Percentiles rank a stretch among this genome's conserved stretches.
These are phyloP conservation scores for Chaetophractus vellerosus DNA, from an alignment of 2,797 vertebrate genomes.

Conservation along the genomic window DNA sequence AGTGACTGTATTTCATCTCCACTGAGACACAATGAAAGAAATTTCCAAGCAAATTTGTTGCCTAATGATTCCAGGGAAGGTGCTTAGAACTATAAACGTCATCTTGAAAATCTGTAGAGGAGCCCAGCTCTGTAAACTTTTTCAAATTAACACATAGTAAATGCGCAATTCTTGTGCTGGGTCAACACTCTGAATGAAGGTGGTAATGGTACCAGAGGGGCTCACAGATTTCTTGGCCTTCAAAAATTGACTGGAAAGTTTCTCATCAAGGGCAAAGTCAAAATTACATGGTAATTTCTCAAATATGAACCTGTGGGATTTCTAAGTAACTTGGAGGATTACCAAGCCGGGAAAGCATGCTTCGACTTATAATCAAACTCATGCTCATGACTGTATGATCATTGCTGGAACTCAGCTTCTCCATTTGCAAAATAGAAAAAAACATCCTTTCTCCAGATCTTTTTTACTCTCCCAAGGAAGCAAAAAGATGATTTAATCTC, in stretches of 20 bases:
- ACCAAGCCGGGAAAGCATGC: constrained; percentile 5
- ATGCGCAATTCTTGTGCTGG: background rate
- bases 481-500: background rate
- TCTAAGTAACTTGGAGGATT: constrained; percentile 45
- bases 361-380: background rate
- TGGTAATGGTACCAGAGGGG: background rate
- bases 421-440: background rate
- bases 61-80: constrained; percentile 76
- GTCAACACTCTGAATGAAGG: background rate
- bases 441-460: background rate
- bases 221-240: background rate
- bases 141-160: background rate
- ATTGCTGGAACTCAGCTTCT: background rate
- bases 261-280: constrained; percentile 49
- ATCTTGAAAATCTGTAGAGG: constrained; percentile 59
- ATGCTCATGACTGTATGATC: background rate
- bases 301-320: background rate
- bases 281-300: constrained; percentile 18
- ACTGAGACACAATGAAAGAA: constrained; percentile 75
- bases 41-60: constrained; percentile 82
- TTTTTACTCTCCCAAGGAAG: background rate
- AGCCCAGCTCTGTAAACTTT: constrained; percentile 5
- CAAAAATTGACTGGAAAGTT: constrained; percentile 37
- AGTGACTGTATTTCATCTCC: constrained; percentile 84
- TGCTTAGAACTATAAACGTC: constrained; percentile 71